phyloP scores from a whole-genome alignment of 2,113 vertebrate species.

The Chaetodon auriga region DNA sequence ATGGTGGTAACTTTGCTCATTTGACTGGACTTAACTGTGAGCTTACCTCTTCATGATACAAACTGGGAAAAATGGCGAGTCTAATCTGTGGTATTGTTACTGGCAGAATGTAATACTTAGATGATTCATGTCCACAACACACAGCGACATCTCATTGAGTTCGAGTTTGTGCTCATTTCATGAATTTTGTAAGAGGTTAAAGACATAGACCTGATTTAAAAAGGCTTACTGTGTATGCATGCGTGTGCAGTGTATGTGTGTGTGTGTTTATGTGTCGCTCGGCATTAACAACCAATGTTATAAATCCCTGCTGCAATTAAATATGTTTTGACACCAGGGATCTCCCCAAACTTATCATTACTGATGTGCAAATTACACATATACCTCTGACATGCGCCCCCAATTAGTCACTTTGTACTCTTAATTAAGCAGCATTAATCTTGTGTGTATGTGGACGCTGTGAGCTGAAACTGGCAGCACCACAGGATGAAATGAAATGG shows the following conservation, averaged over 20 bases:
- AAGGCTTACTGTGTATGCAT: not conserved
- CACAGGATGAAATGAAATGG: constrained; percentile 61
- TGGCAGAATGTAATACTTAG: not conserved
- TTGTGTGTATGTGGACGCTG: constrained; percentile 52
- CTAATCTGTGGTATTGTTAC: not conserved
- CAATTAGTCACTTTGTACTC: constrained; percentile 72
- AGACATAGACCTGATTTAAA: constrained; percentile 12
- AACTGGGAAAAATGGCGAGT: not conserved
- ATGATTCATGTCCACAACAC: not conserved
- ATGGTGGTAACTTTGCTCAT: not conserved
- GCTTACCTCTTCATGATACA: not conserved
- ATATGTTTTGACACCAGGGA: constrained; percentile 63
- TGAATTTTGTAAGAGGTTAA: constrained; percentile 1
- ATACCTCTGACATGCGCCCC: constrained; percentile 64
- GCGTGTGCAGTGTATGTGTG: not conserved
- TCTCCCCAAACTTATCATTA: constrained; percentile 67
- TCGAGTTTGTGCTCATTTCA: not conserved
- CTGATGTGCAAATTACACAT: constrained; percentile 68
- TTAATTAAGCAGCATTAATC: constrained; percentile 78
- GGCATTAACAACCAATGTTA: constrained; percentile 52
- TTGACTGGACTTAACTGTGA: not conserved
- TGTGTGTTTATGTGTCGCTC: constrained; percentile 15
- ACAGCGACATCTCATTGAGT: not conserved
- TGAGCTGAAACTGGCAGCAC: constrained; percentile 56
- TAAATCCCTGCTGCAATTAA: constrained; percentile 60